Conservation (phyloP, 2,113 vertebrate species). For the Lagopus leucura region DNA sequence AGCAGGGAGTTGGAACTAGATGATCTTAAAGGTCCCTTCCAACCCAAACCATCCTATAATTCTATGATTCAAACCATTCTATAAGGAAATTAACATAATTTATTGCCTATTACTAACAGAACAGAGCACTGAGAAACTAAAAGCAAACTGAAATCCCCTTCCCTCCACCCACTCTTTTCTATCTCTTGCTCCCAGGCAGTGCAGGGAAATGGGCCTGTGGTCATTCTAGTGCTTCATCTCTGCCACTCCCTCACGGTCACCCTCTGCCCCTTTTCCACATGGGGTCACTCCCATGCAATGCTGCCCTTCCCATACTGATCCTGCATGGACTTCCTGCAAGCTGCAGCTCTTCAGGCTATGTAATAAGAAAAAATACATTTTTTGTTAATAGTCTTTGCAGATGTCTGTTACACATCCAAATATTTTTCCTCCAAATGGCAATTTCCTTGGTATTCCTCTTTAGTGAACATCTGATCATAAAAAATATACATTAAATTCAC, state of each 20-base stretch:
- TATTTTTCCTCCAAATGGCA: not conserved
- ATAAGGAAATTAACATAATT: not conserved
- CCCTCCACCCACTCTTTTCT: not conserved
- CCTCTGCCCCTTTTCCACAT: too few relatives aligned
- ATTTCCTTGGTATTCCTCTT: not conserved
- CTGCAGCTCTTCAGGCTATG: not conserved
- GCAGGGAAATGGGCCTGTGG: not conserved
- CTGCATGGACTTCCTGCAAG: not conserved
- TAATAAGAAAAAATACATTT: not conserved
- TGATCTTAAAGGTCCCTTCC: too few relatives aligned
- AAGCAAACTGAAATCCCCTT: not conserved
- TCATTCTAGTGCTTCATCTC: too few relatives aligned
- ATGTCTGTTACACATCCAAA: not conserved
- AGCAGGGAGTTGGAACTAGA: too few relatives aligned
- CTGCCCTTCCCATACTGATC: not conserved
- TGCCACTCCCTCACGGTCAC: too few relatives aligned
- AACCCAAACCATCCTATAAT: too few relatives aligned
- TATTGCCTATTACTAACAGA: not conserved
- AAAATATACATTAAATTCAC: not conserved
- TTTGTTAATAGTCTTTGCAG: not conserved
- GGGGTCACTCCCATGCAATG: too few relatives aligned
- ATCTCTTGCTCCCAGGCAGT: not conserved
- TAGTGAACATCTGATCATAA: not conserved
- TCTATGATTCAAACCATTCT: too few relatives aligned
- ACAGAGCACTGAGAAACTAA: not conserved